Percentiles rank a stretch among this genome's conserved stretches.
phyloP scores from a whole-genome alignment of 2,888 invertebrate species.

The Dorcus hopei region DNA sequence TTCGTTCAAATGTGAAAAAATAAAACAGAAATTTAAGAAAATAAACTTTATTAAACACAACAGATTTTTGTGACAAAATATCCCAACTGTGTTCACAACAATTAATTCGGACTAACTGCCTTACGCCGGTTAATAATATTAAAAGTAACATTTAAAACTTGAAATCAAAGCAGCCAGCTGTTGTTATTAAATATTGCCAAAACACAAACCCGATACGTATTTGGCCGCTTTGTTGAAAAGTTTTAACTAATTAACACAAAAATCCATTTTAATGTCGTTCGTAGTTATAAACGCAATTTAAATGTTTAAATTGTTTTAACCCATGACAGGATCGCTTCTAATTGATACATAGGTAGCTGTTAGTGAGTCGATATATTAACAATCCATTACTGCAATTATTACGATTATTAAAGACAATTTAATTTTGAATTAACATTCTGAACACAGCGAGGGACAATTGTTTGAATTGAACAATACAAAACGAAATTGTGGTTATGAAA shows the following conservation, averaged over 20 bases:
- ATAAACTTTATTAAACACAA: constrained; percentile 36
- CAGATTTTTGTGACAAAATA: constrained; percentile 10
- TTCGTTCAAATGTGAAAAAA: not conserved
- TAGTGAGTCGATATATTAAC: constrained; percentile 5
- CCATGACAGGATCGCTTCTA: not conserved
- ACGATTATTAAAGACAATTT: constrained; percentile 8
- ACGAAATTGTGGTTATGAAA: constrained; percentile 12
- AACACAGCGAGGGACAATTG: constrained; percentile 9
- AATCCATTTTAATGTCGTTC: constrained; percentile 1
- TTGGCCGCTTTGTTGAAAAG: constrained; percentile 8
- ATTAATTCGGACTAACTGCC: not conserved
- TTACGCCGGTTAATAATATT: not conserved
- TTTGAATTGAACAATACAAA: constrained; percentile 9
- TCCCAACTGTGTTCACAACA: not conserved
- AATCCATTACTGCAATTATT: constrained; percentile 4
- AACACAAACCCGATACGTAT: constrained; percentile 12
- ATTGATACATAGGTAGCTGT: not conserved
- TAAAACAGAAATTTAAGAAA: constrained; percentile 24
- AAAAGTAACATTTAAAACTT: constrained; percentile 9
- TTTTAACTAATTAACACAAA: constrained; percentile 1
- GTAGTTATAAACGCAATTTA: constrained; percentile 6
- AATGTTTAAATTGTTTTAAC: constrained; percentile 1
- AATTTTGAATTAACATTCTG: constrained; percentile 4
- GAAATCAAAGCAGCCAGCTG: constrained; percentile 1
- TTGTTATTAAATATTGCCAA: not conserved